Percentiles rank a stretch among this genome's conserved stretches.
phyloP scores from a whole-genome alignment of 1,140 invertebrate genomes.

The Glomeris maerens region DNA sequence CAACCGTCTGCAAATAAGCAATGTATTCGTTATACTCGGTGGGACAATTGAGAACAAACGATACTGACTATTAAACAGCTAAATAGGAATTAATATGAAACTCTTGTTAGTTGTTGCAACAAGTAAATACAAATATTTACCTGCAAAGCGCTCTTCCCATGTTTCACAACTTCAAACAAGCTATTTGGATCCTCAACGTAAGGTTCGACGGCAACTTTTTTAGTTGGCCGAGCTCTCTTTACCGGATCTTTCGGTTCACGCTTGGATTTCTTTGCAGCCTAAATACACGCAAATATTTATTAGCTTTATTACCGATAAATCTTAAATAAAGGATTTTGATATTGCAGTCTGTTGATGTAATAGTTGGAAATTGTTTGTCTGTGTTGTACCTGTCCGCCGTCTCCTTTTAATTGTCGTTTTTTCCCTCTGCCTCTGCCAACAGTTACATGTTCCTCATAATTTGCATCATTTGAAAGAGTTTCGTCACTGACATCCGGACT shows the following conservation, averaged over 20 bases:
- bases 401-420: no score
- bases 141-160: conserved; percentile 31
- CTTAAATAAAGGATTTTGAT: no score
- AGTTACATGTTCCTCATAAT: no score
- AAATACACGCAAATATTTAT: conserved; percentile 4
- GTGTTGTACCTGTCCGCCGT: no score
- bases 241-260: background rate
- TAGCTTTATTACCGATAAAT: no score
- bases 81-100: conserved; percentile 4
- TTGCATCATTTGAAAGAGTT: no score
- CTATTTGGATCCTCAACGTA: conserved; percentile 24
- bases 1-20: conserved; percentile 52
- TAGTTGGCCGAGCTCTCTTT: conserved; percentile 3
- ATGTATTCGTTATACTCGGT: conserved; percentile 1
- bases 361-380: no score
- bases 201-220: conserved; percentile 5
- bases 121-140: conserved; percentile 15
- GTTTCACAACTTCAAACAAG: conserved; percentile 34
- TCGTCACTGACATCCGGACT: no score
- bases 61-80: conserved; percentile 4
- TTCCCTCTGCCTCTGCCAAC: no score
- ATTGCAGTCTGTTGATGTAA: no score
- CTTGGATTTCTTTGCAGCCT: background rate
- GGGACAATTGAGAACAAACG: conserved; percentile 5
- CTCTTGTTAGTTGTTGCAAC: background rate